Evolutionary conservation across 2,113 vertebrate genomes (phyloP).

Genomic region (Narcine bancroftii): DNA sequence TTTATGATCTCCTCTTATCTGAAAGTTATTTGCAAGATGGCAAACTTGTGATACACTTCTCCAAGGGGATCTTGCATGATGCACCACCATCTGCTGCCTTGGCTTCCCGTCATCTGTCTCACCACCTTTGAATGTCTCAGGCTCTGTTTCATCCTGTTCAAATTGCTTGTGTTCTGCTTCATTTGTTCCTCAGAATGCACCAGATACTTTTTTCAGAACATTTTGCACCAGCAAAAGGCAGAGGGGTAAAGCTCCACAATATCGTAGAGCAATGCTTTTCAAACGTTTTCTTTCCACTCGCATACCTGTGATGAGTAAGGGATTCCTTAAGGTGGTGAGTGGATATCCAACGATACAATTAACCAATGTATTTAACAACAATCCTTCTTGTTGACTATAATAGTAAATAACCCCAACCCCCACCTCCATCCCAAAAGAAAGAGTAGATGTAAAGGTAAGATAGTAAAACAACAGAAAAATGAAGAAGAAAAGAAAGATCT

Average conservation of each 20-base stretch:
- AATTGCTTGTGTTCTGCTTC: not conserved
- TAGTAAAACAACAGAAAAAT: no score
- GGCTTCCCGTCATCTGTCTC: not conserved
- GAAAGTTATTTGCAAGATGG: not conserved
- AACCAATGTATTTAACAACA: no score
- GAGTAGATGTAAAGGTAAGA: no score
- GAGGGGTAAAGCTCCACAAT: not conserved
- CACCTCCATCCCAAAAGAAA: no score
- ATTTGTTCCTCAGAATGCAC: not conserved
- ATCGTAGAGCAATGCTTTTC: no score
- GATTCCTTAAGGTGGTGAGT: no score
- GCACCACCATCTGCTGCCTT: not conserved
- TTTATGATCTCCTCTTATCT: not conserved
- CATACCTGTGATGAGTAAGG: no score
- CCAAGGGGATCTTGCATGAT: not conserved
- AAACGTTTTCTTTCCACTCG: no score
- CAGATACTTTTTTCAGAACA: not conserved
- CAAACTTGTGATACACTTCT: not conserved
- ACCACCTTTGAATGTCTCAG: not conserved
- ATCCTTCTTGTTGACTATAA: no score
- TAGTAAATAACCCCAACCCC: no score
- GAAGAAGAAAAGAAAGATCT: no score
- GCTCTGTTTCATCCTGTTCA: not conserved
- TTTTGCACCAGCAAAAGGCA: not conserved
- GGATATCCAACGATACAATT: no score